Conservation (phyloP, 2,888 invertebrate genomes). For the Pimpla rufipes region DNA sequence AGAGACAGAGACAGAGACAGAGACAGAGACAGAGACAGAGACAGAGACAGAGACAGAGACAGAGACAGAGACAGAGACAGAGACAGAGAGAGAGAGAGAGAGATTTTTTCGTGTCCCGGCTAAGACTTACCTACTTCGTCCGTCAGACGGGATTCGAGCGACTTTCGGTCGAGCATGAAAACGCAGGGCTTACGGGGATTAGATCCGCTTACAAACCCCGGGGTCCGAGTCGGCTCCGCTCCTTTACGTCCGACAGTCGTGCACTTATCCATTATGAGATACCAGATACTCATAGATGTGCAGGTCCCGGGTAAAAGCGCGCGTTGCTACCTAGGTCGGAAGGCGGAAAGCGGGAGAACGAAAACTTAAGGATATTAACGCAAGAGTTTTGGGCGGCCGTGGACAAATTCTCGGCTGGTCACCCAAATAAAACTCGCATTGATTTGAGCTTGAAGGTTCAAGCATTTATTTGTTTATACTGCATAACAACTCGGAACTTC, state of each 20-base stretch:
- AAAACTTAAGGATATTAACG: not conserved
- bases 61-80: not conserved
- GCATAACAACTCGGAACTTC: too few relatives aligned
- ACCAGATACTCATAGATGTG: conserved; percentile 3
- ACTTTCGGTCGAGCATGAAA: conserved; percentile 63
- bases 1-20: not conserved
- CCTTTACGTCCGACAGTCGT: not conserved
- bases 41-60: not conserved
- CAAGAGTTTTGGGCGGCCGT: not conserved
- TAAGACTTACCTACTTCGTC: conserved; percentile 1
- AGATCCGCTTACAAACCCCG: conserved; percentile 33
- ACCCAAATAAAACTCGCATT: not conserved
- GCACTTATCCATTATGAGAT: conserved; percentile 20
- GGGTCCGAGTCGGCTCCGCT: not conserved
- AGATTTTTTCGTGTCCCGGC: conserved; percentile 34
- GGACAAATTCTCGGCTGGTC: not conserved
- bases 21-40: not conserved
- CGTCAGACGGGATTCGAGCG: conserved; percentile 15
- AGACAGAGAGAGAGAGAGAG: not conserved
- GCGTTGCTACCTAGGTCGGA: not conserved
- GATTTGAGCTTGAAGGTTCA: not conserved
- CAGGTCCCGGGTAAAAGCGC: conserved; percentile 1
- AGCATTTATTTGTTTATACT: too few relatives aligned
- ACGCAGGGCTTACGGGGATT: conserved; percentile 61
- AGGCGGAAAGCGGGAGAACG: not conserved